phyloP scores from a whole-genome alignment of 2,888 invertebrate species.

The Aphidius colemani region DNA sequence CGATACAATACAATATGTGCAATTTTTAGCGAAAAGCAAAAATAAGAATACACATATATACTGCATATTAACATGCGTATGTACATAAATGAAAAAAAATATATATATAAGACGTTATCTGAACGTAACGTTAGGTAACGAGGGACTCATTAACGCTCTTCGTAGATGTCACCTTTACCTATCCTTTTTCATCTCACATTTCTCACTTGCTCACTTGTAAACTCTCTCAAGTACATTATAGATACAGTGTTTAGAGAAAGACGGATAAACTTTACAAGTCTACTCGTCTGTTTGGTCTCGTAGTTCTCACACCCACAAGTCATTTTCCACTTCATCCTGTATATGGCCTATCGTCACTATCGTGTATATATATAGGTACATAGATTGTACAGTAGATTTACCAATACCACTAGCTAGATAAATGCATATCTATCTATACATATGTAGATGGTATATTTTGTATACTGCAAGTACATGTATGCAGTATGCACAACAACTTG shows the following conservation, averaged over 20 bases:
- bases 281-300: neutral
- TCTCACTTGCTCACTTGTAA: conserved; percentile 1
- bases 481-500: too few relatives aligned
- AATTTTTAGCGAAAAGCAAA: neutral
- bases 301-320: conserved; percentile 13
- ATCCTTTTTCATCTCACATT: conserved; percentile 9
- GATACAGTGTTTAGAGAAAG: too few relatives aligned
- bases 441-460: too few relatives aligned
- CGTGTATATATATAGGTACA: neutral
- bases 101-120: conserved; percentile 14
- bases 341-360: conserved; percentile 10
- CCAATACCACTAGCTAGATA: too few relatives aligned
- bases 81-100: neutral
- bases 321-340: conserved; percentile 18
- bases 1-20: neutral
- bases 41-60: neutral
- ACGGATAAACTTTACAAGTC: too few relatives aligned
- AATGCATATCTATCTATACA: too few relatives aligned
- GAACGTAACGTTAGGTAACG: neutral
- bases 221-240: neutral
- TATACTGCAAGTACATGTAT: too few relatives aligned
- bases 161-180: conserved; percentile 17
- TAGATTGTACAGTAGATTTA: neutral
- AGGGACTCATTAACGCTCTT: conserved; percentile 20
- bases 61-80: neutral